Evolutionary conservation across 2,888 invertebrate species (phyloP), one percentile per base, ranked within the genome.

Genomic region (Bombylius major): DNA sequence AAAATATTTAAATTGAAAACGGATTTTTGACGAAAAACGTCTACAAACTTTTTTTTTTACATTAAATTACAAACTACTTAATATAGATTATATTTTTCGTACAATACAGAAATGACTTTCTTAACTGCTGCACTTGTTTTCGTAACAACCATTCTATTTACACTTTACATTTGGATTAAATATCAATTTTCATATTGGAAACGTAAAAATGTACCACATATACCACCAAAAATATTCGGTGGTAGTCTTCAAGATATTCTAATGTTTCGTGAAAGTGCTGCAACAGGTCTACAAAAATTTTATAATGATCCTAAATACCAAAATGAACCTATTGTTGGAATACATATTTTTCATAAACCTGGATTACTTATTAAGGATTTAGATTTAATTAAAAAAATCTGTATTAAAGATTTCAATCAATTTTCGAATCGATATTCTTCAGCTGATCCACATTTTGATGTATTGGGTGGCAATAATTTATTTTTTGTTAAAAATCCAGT

Each of bases 371-470:
- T 75, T 12, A 70, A 75, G 3, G 76, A 78, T 50, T 71, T 72
- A 0, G 75, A 75, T n/a, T 56, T 78, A 4, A 61, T 77, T 0
- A 78, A 77, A 60, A 65, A 69, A 0, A 60, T 78, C 2, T 55
- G 78, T 14, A 69, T 78, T 5, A 76, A 73, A 50, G 77, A 78
- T 56, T 77, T 78, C 48, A 68, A 71, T 59, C 66, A 66, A 12
- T 78, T 77, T 59, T 58, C 66, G 0, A 70, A 77, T 58, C 69
- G 74, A 5, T 67, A 66, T 58, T 62, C 61, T 0, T 56, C 62
- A 4, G 63, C 62, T 4, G 70, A 75, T 56, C 66, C 68, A 1
- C 66, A 70, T 36, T 50, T 60, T 0, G 78, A 78, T 62, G 58
- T 64, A 0, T 52, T 78, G 9, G 76, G 72, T 7, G 66, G 64